Conservation (phyloP, 1,140 invertebrate species). For the Oreohelix idahoensis region DNA sequence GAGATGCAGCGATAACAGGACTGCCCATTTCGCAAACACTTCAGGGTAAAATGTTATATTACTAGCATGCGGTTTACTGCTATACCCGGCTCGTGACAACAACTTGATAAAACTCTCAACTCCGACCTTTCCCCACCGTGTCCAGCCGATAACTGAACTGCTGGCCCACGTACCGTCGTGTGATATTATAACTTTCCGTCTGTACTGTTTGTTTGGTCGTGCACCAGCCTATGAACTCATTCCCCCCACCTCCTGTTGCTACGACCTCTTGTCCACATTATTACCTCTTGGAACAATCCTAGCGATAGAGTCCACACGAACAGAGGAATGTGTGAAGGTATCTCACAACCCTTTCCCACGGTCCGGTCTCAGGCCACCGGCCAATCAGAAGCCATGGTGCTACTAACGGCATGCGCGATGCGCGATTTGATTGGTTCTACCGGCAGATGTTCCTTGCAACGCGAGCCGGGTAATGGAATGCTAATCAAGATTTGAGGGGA, state of each 20-base stretch:
- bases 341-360: slow-evolving; percentile 28
- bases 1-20: slow-evolving; percentile 15
- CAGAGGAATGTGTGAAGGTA: slow-evolving; percentile 37
- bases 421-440: slow-evolving; percentile 18
- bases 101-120: not conserved
- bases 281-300: not conserved
- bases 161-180: not conserved
- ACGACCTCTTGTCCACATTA: not conserved
- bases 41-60: not conserved
- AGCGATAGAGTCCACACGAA: slow-evolving; percentile 4
- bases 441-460: slow-evolving; percentile 37
- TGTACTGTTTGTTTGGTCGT: not conserved
- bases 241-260: not conserved
- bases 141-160: not conserved
- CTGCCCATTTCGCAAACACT: slow-evolving; percentile 9
- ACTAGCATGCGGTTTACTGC: not conserved
- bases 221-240: not conserved
- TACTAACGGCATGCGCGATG: slow-evolving; percentile 35
- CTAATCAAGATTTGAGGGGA: slow-evolving; percentile 11
- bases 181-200: not conserved
- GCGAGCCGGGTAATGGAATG: slow-evolving; percentile 32
- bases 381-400: not conserved
- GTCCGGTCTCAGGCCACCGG: slow-evolving; percentile 3
- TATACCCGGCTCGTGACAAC: not conserved
- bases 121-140: not conserved